phyloP scores from a whole-genome alignment of 2,888 invertebrate species.

The Pseudolycoriella hygida region DNA sequence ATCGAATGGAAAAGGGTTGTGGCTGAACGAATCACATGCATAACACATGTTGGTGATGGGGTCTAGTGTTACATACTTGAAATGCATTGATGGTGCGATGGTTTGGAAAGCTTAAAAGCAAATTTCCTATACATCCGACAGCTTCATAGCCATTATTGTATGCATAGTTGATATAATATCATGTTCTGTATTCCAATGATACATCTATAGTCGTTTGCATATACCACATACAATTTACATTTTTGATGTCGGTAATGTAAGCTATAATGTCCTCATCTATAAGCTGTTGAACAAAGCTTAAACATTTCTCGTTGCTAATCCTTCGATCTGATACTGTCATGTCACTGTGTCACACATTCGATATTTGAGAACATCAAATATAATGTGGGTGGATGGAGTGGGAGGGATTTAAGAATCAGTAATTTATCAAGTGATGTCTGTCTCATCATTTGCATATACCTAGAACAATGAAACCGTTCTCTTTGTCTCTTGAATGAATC shows the following conservation, averaged over 20 bases:
- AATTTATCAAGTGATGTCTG: too few species aligned
- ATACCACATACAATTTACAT: background rate
- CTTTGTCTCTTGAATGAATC: too few species aligned
- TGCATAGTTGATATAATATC: background rate
- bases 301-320: conserved; percentile 3
- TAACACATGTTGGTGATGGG: background rate
- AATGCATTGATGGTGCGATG: too few species aligned
- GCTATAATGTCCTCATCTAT: conserved; percentile 4
- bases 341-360: conserved; percentile 7
- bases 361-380: background rate
- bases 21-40: background rate
- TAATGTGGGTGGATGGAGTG: too few species aligned
- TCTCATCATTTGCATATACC: too few species aligned
- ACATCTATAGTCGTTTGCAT: too few species aligned
- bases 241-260: background rate
- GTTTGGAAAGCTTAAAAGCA: too few species aligned
- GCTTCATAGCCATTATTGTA: too few species aligned
- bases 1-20: background rate
- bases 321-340: conserved; percentile 8
- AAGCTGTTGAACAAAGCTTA: background rate
- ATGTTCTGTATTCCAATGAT: background rate
- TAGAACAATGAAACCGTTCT: too few species aligned
- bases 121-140: too few species aligned
- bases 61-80: too few species aligned
- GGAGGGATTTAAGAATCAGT: too few species aligned